Evolutionary conservation across 92 coral and sea anemone species (phyloP).

Genomic region (Zoanthus solanderi): DNA sequence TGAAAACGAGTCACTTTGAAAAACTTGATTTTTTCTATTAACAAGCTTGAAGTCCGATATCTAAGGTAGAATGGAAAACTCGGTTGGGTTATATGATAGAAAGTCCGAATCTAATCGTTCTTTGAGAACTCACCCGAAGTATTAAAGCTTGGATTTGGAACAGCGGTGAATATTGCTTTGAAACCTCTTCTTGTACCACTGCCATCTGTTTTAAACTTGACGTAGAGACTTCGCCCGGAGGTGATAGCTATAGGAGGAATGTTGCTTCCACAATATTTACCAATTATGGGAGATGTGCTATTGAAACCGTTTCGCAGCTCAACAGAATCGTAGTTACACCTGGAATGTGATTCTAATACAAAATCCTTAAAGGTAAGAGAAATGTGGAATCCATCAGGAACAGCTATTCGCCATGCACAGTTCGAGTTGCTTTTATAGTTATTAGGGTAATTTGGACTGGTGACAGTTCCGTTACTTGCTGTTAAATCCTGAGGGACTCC

Average conservation of each 20-base stretch:
- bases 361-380: not conserved
- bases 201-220: not conserved
- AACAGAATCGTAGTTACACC: not conserved
- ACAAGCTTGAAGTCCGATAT: no score
- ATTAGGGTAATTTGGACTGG: constrained; percentile 52
- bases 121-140: not conserved
- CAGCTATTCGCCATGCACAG: constrained; percentile 53
- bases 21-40: no score
- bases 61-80: not conserved
- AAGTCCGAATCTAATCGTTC: not conserved
- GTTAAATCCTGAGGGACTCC: not conserved
- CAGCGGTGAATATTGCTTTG: not conserved
- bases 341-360: not conserved
- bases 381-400: constrained; percentile 52
- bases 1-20: no score
- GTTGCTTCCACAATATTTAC: constrained; percentile 6
- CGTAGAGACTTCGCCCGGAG: not conserved
- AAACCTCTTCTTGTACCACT: not conserved
- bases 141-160: not conserved
- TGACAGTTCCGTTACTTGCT: constrained; percentile 35
- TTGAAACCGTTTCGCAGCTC: constrained; percentile 2
- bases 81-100: not conserved
- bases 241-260: not conserved
- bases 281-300: not conserved
- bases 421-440: constrained; percentile 24